A percentile compares a stretch with the other conserved stretches of the same genome.
phyloP scores from a whole-genome alignment of 2,113 vertebrate species.

The Rhinolophus ferrumequinum region DNA sequence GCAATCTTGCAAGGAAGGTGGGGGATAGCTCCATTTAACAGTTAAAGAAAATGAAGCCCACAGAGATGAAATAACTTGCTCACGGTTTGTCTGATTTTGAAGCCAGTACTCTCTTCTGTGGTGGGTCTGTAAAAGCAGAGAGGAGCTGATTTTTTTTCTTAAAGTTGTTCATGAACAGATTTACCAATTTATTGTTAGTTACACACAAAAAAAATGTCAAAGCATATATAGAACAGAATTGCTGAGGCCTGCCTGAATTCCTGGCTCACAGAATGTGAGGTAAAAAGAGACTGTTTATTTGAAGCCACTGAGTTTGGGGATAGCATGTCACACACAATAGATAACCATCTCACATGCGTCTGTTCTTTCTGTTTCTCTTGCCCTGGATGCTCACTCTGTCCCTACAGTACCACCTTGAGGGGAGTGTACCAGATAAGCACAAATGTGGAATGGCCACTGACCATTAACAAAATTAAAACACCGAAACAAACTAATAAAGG shows the following conservation, averaged over 20 bases:
- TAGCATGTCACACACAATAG: not conserved
- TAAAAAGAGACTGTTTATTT: not conserved
- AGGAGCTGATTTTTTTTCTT: not conserved
- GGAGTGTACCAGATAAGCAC: not conserved
- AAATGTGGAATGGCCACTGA: not conserved
- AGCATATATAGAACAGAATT: not conserved
- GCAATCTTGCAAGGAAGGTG: not conserved
- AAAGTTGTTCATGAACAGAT: not conserved
- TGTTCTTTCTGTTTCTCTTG: not conserved
- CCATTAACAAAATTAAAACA: not conserved
- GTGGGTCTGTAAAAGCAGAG: not conserved
- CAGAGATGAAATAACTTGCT: not conserved
- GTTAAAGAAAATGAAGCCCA: not conserved
- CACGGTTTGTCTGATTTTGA: not conserved
- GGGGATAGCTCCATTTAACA: not conserved
- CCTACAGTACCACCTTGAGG: not conserved
- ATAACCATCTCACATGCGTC: not conserved
- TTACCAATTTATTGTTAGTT: not conserved
- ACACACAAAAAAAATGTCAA: not conserved
- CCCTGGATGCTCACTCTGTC: accelerated
- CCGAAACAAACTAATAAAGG: not conserved
- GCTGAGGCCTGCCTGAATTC: not conserved
- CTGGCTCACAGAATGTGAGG: not conserved
- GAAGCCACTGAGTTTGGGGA: not conserved
- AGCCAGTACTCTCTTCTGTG: not conserved